phyloP scores from a whole-genome alignment of 1,140 invertebrate species.

The Bombus difficillimus region DNA sequence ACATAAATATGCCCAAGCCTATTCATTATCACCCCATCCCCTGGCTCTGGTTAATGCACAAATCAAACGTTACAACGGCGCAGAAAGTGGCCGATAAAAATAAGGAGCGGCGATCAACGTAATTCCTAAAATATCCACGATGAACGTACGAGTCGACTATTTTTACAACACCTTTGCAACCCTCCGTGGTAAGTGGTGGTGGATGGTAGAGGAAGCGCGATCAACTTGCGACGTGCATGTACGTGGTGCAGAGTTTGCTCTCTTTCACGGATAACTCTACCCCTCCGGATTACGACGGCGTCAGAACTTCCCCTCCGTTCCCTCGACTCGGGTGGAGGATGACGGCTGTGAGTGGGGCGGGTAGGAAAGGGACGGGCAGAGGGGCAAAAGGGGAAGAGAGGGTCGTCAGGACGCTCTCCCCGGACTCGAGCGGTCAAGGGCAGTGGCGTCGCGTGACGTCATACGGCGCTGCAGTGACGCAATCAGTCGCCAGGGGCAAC shows the following conservation, averaged over 20 bases:
- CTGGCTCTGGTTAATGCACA: neutral
- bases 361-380: neutral
- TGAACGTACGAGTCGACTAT: constrained; percentile 25
- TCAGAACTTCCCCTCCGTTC: neutral
- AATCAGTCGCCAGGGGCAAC: constrained; percentile 76
- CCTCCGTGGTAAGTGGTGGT: neutral
- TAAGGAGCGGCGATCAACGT: constrained; percentile 30
- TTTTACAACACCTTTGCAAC: constrained; percentile 27
- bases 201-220: neutral
- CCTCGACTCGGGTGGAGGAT: neutral
- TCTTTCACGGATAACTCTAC: constrained; percentile 41
- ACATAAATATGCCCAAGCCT: neutral
- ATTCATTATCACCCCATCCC: neutral
- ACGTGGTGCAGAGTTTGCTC: constrained; percentile 23
- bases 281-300: constrained; percentile 41
- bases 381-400: constrained; percentile 11
- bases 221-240: neutral
- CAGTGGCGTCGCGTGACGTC: constrained; percentile 75
- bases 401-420: constrained; percentile 67
- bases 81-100: constrained; percentile 18
- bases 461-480: constrained; percentile 74
- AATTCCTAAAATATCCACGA: constrained; percentile 37
- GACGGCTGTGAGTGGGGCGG: neutral
- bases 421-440: constrained; percentile 73
- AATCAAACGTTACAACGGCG: constrained; percentile 16